Conservation (phyloP, 53 echinoderm and acorn worm species). For the Crossaster papposus region DNA sequence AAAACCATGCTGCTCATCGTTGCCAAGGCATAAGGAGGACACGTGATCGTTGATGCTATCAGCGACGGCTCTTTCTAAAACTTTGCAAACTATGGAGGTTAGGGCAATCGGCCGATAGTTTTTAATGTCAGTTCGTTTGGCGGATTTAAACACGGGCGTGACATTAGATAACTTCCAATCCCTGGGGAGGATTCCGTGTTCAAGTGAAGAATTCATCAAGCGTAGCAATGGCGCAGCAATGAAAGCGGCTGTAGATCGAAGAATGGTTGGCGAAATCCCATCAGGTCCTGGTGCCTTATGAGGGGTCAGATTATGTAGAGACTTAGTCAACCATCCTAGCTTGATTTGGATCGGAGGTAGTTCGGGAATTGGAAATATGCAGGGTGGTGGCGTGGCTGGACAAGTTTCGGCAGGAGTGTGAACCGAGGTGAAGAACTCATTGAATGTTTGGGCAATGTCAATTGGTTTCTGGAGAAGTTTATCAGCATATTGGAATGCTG, state of each 20-base stretch:
- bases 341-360: neutral
- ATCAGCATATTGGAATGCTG: too few species aligned
- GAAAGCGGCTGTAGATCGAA: neutral
- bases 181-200: neutral
- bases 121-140: too few species aligned
- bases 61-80: slow-evolving; percentile 27
- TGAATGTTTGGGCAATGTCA: too few species aligned
- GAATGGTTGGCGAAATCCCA: neutral
- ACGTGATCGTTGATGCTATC: slow-evolving; percentile 14
- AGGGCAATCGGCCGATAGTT: too few species aligned
- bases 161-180: slow-evolving; percentile 27
- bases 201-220: neutral
- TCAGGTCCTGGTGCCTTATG: slow-evolving; percentile 1
- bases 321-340: neutral
- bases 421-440: too few species aligned
- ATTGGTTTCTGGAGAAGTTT: too few species aligned
- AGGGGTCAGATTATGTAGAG: neutral
- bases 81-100: slow-evolving; percentile 7
- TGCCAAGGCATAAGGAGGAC: too few species aligned
- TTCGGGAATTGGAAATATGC: slow-evolving; percentile 10
- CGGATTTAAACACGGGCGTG: too few species aligned
- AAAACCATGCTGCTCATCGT: too few species aligned
- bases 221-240: slow-evolving; percentile 11
- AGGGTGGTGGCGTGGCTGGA: neutral
- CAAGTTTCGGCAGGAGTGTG: neutral